A percentile compares a stretch with the other conserved stretches of the same genome.
Evolutionary conservation across 2,797 vertebrate species (phyloP).

Genomic region (Poliocrania exsul): DNA sequence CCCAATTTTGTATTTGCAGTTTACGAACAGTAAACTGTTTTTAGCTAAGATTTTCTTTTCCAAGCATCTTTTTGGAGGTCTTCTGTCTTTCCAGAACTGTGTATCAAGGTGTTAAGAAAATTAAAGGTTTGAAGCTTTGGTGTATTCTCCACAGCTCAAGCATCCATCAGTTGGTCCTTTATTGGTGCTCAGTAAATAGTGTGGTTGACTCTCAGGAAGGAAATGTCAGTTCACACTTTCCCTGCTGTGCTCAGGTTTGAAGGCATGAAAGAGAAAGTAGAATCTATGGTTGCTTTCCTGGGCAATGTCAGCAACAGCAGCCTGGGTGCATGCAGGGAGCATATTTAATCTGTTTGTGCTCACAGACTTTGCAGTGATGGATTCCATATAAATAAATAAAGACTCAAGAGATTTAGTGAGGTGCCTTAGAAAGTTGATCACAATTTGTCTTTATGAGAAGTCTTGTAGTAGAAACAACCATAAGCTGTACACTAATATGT

Average conservation of each 20-base stretch:
- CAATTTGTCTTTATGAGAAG: neutral
- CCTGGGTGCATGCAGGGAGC: neutral
- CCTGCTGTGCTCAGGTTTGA: neutral
- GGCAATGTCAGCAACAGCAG: neutral
- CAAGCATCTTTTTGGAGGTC: neutral
- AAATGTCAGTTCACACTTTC: neutral
- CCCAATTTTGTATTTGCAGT: neutral
- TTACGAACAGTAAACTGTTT: neutral
- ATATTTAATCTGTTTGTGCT: slow-evolving; percentile 39
- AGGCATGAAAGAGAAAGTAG: neutral
- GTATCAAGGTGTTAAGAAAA: neutral
- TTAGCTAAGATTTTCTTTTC: neutral
- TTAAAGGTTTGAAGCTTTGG: neutral
- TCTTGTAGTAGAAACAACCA: neutral
- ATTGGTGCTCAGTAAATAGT: neutral
- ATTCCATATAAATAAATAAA: slow-evolving; percentile 50
- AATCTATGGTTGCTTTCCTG: neutral
- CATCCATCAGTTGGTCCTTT: neutral
- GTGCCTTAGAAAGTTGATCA: slow-evolving; percentile 1
- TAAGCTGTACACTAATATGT: neutral
- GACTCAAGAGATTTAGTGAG: slow-evolving; percentile 20
- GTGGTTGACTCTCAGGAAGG: neutral
- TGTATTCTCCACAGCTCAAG: neutral
- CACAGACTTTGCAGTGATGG: neutral
- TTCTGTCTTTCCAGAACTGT: neutral